Conservation (phyloP, 1,140 invertebrate genomes). For the Dolichoris vasculosae region DNA sequence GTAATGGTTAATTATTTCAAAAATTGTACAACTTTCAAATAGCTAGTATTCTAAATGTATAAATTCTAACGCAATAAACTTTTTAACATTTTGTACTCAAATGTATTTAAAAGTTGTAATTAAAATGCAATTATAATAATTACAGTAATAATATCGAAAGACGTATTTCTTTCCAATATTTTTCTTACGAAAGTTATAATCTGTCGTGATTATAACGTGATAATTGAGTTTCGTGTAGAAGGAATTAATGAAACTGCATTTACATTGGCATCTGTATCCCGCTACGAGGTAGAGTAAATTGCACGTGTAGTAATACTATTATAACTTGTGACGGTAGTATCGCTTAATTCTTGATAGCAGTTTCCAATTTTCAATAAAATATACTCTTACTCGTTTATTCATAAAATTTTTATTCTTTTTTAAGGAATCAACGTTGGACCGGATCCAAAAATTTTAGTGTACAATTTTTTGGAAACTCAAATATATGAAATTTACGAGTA, state of each 20-base stretch:
- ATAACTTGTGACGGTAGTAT: slow-evolving; percentile 1
- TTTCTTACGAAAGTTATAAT: not conserved
- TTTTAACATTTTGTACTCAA: too few species aligned
- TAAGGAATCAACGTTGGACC: slow-evolving; percentile 19
- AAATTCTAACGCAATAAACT: too few species aligned
- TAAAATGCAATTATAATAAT: too few species aligned
- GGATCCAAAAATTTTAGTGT: slow-evolving; percentile 18
- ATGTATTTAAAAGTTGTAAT: too few species aligned
- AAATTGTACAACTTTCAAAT: not conserved
- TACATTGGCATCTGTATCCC: slow-evolving; percentile 7
- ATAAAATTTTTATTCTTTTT: not conserved
- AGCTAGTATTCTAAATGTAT: too few species aligned
- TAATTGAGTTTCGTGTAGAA: slow-evolving; percentile 1
- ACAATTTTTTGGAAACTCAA: slow-evolving; percentile 11
- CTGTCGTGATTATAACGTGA: slow-evolving; percentile 1
- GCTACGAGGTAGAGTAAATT: not conserved
- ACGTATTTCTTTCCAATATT: not conserved
- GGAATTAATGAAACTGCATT: slow-evolving; percentile 23
- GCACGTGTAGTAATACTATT: not conserved
- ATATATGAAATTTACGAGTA: not conserved
- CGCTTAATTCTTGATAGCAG: slow-evolving; percentile 1
- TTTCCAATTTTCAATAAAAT: slow-evolving; percentile 32
- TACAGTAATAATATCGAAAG: too few species aligned
- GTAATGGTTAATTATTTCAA: not conserved
- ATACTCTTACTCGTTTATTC: not conserved